Conservation (phyloP, 2,888 invertebrate species). For the Papilio gigon region DNA sequence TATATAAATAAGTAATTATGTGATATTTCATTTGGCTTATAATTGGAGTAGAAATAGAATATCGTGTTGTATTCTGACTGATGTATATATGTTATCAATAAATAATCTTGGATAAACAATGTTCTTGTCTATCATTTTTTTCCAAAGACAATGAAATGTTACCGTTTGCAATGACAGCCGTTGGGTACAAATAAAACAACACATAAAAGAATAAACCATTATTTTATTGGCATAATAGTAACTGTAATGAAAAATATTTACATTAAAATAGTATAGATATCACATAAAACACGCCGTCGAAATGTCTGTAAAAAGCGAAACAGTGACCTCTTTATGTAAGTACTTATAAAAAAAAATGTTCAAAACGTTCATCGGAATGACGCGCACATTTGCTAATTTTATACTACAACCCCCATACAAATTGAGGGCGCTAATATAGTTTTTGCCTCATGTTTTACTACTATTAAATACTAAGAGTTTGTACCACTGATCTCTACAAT, state of each 20-base stretch:
- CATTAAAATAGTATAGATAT: constrained; percentile 75
- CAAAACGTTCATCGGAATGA: constrained; percentile 69
- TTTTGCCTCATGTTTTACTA: constrained; percentile 9
- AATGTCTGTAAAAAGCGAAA: constrained; percentile 67
- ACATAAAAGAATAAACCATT: constrained; percentile 77
- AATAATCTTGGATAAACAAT: constrained; percentile 12
- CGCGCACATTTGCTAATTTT: constrained; percentile 46
- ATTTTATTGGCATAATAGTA: constrained; percentile 76
- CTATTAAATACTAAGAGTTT: background rate
- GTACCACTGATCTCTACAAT: no score
- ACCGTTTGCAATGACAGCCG: no score
- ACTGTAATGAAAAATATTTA: constrained; percentile 76
- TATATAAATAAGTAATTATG: background rate
- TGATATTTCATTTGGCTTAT: background rate
- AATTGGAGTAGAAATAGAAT: background rate
- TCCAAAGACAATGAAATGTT: no score
- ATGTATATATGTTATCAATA: constrained; percentile 29
- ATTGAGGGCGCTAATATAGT: constrained; percentile 6
- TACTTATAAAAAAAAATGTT: constrained; percentile 58
- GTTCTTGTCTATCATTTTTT: no score
- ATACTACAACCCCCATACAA: constrained; percentile 7
- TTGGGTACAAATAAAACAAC: constrained; percentile 45
- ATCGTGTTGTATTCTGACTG: constrained; percentile 35
- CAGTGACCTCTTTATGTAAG: constrained; percentile 56
- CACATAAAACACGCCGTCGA: constrained; percentile 79